Conservation (phyloP, 2,888 invertebrate genomes). For the Scrobipalpa costella region DNA sequence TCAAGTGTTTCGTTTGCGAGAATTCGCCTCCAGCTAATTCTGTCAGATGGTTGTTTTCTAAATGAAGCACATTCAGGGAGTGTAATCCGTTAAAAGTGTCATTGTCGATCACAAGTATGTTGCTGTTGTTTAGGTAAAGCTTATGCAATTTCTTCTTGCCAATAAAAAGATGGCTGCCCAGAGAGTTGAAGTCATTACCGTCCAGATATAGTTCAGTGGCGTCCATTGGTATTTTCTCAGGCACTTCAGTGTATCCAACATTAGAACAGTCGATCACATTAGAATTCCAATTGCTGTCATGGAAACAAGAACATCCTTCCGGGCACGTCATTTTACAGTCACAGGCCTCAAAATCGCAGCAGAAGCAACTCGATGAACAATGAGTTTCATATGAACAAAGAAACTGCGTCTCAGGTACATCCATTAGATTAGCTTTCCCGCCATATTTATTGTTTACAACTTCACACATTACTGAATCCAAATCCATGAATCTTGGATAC, state of each 20-base stretch:
- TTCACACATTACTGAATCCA: slow-evolving; percentile 87
- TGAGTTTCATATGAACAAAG: slow-evolving; percentile 90
- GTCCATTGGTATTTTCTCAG: slow-evolving; percentile 92
- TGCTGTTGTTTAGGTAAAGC: slow-evolving; percentile 88
- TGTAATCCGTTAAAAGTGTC: slow-evolving; percentile 89
- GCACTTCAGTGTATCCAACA: slow-evolving; percentile 86
- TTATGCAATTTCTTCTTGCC: slow-evolving; percentile 90
- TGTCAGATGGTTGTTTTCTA: slow-evolving; percentile 87
- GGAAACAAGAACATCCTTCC: slow-evolving; percentile 90
- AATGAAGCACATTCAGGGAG: slow-evolving; percentile 86
- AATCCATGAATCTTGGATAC: slow-evolving; percentile 89
- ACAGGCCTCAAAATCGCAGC: slow-evolving; percentile 93
- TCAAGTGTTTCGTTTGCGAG: slow-evolving; percentile 87
- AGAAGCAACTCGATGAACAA: slow-evolving; percentile 92
- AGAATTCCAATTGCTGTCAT: slow-evolving; percentile 91
- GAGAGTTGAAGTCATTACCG: slow-evolving; percentile 87
- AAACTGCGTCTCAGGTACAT: slow-evolving; percentile 87
- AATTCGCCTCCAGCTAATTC: slow-evolving; percentile 89
- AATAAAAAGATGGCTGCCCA: slow-evolving; percentile 91
- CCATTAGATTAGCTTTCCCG: slow-evolving; percentile 84
- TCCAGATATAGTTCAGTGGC: slow-evolving; percentile 93
- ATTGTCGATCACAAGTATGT: slow-evolving; percentile 87
- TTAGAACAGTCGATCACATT: slow-evolving; percentile 92
- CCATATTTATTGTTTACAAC: slow-evolving; percentile 85
- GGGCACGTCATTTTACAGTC: slow-evolving; percentile 95